A percentile compares a stretch with the other conserved stretches of the same genome.
phyloP scores from a whole-genome alignment of 2,113 vertebrate genomes.

The Globicephala melas region DNA sequence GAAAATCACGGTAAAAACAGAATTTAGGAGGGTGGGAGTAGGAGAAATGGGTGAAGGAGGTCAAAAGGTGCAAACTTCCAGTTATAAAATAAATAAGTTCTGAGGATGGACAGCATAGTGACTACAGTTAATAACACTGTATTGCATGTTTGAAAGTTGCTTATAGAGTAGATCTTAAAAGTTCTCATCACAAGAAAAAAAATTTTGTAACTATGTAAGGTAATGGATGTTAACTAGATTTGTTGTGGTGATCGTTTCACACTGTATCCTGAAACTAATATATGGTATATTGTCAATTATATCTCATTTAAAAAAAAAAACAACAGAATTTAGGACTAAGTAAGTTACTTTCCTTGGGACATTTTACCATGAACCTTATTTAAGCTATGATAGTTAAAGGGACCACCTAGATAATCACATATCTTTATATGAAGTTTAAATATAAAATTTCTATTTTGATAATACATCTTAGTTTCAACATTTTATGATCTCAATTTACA shows the following conservation, averaged over 20 bases:
- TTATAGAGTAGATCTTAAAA: background rate
- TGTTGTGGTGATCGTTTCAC: background rate
- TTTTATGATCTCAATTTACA: slow-evolving; percentile 7
- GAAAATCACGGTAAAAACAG: background rate
- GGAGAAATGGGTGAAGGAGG: background rate
- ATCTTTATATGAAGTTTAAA: background rate
- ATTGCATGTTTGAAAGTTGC: background rate
- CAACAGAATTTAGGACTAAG: background rate
- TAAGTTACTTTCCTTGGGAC: background rate
- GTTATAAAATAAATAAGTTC: background rate
- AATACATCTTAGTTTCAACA: background rate
- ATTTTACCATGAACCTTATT: background rate
- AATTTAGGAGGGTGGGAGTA: background rate
- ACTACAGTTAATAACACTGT: background rate
- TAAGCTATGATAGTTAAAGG: background rate
- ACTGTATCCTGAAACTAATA: background rate
- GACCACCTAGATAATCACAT: background rate
- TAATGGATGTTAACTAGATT: background rate
- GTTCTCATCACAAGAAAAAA: background rate
- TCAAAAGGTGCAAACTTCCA: background rate
- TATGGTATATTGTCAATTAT: background rate
- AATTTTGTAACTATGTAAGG: background rate
- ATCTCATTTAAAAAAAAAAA: background rate
- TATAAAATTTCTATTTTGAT: background rate
- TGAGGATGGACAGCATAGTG: background rate